A percentile compares a stretch with the other conserved stretches of the same genome.
Evolutionary conservation across 2,797 vertebrate genomes (phyloP).

Genomic region (Eutrigla gurnardus): DNA sequence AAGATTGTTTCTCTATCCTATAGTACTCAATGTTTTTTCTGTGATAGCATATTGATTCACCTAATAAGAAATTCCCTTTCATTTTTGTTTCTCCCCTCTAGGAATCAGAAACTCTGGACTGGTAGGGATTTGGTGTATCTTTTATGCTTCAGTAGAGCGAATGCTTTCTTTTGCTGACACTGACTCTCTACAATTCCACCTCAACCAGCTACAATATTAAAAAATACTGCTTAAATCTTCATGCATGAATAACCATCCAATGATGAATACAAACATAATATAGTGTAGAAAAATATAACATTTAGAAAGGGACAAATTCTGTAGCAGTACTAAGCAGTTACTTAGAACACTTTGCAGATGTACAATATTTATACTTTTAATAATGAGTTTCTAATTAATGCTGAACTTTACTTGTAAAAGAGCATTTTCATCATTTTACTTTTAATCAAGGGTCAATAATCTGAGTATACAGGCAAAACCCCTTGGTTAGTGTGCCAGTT

Average conservation of each 20-base stretch:
- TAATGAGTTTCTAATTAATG: neutral
- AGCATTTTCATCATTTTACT: neutral
- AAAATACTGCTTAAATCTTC: too few species aligned
- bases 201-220: too few species aligned
- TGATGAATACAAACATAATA: neutral
- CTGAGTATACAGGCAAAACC: neutral
- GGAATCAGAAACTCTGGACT: neutral
- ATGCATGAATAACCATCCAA: too few species aligned
- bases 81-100: slow-evolving; percentile 2
- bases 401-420: neutral
- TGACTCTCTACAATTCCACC: too few species aligned
- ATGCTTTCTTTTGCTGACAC: neutral
- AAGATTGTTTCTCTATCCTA: neutral
- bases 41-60: slow-evolving; percentile 17
- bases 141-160: neutral
- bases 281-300: neutral
- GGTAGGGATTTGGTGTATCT: neutral
- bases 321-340: too few species aligned
- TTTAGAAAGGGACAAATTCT: neutral
- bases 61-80: neutral
- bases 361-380: neutral
- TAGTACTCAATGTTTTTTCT: slow-evolving; percentile 3
- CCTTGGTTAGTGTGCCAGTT: slow-evolving; percentile 9
- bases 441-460: neutral
- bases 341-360: neutral